Conservation (phyloP, 2,888 invertebrate genomes). For the Platycnemis pennipes region DNA sequence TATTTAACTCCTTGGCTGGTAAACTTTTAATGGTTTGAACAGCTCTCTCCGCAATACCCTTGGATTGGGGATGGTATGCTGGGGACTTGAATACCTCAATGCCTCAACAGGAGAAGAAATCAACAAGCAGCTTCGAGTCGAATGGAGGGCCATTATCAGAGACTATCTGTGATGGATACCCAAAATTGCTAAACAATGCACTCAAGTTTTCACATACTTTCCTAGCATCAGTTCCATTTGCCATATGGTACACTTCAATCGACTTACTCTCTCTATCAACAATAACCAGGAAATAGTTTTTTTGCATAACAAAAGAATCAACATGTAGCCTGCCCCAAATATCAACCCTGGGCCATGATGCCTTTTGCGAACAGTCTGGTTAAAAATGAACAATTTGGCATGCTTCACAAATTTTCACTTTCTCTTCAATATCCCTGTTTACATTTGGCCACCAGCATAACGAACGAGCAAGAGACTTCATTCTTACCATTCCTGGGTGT, state of each 20-base stretch:
- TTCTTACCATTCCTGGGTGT: too few relatives aligned
- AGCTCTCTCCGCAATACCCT: too few relatives aligned
- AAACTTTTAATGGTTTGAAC: too few relatives aligned
- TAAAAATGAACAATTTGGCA: background rate
- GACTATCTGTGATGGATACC: too few relatives aligned
- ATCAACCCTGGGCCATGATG: slow-evolving; percentile 1
- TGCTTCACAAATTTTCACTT: background rate
- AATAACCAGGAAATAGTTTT: background rate
- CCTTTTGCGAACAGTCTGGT: background rate
- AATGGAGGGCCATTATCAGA: too few relatives aligned
- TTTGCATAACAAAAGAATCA: background rate
- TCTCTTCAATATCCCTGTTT: too few relatives aligned
- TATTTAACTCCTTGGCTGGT: background rate
- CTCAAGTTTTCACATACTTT: background rate
- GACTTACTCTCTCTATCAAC: background rate
- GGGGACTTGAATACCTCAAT: too few relatives aligned
- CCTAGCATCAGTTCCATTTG: slow-evolving; percentile 1
- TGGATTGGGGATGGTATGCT: too few relatives aligned
- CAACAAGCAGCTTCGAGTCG: too few relatives aligned
- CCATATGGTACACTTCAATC: background rate
- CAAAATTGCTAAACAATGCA: background rate
- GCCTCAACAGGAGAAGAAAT: too few relatives aligned
- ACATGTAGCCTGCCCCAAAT: background rate
- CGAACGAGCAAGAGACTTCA: too few relatives aligned
- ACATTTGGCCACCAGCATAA: too few relatives aligned